Conservation (phyloP, 1,140 invertebrate species). For the Drosophila punjabiensis region DNA sequence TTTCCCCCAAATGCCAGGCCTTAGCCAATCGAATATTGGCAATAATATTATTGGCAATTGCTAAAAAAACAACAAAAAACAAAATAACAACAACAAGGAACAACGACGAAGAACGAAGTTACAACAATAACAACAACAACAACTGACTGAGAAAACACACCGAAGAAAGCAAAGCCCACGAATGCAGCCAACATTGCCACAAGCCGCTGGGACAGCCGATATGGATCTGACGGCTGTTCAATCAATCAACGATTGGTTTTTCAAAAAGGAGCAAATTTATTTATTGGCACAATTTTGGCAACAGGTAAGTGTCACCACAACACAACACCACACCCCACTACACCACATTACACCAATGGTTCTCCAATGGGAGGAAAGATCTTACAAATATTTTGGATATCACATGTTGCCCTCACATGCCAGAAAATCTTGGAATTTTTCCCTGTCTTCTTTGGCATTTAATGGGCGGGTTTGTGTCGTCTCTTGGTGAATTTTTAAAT, state of each 20-base stretch:
- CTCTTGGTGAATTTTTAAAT: constrained; percentile 15
- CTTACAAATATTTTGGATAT: background rate
- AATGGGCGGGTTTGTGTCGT: background rate
- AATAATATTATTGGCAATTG: constrained; percentile 8
- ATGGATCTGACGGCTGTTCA: constrained; percentile 94
- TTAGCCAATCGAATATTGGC: constrained; percentile 16
- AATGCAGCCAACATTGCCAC: constrained; percentile 89
- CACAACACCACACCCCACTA: too few relatives aligned
- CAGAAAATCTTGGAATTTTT: constrained; percentile 22
- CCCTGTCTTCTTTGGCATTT: constrained; percentile 10
- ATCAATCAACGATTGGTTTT: constrained; percentile 96
- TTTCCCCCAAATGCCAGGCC: constrained; percentile 10
- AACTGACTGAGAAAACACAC: constrained; percentile 36
- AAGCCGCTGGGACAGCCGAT: constrained; percentile 89
- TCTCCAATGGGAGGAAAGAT: background rate
- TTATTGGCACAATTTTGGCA: constrained; percentile 97
- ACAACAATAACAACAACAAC: background rate
- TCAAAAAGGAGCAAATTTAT: constrained; percentile 97
- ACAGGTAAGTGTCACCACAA: constrained; percentile 90
- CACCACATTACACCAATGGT: background rate
- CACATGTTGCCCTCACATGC: background rate
- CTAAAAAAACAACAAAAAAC: background rate
- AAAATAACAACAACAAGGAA: constrained; percentile 5
- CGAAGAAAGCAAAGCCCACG: constrained; percentile 86
- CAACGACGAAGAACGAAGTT: constrained; percentile 23